Conservation (phyloP, 2,797 vertebrate genomes). For the Uromys caudimaculatus region DNA sequence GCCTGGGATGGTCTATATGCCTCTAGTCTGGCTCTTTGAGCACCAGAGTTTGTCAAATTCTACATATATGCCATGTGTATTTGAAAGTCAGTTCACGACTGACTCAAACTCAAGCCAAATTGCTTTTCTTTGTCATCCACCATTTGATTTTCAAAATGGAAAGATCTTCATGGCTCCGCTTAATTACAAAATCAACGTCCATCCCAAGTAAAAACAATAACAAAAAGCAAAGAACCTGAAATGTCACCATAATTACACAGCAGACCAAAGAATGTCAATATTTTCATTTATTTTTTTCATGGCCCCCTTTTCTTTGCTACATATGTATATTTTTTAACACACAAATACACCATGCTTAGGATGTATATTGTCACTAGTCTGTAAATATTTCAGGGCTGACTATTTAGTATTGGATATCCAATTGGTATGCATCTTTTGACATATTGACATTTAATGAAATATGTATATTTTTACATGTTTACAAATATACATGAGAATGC, state of each 20-base stretch:
- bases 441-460: neutral
- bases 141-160: conserved; percentile 48
- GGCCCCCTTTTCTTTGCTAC: neutral
- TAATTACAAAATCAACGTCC: conserved; percentile 48
- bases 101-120: conserved; percentile 54
- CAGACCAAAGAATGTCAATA: neutral
- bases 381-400: neutral
- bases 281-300: neutral
- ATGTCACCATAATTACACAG: neutral
- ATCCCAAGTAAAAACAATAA: conserved; percentile 8
- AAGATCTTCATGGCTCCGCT: conserved; percentile 59
- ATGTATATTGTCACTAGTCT: neutral
- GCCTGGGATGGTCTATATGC: neutral
- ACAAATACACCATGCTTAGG: neutral
- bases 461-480: neutral
- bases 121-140: conserved; percentile 60
- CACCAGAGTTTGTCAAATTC: conserved; percentile 47
- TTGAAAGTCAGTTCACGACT: conserved; percentile 55
- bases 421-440: neutral
- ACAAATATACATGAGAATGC: neutral
- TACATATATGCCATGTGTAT: conserved; percentile 39
- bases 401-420: neutral
- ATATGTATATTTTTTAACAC: neutral
- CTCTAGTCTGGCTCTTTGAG: neutral
- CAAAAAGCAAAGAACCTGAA: conserved; percentile 40